Conservation (phyloP, 2,113 vertebrate genomes). For the Thermophis baileyi region DNA sequence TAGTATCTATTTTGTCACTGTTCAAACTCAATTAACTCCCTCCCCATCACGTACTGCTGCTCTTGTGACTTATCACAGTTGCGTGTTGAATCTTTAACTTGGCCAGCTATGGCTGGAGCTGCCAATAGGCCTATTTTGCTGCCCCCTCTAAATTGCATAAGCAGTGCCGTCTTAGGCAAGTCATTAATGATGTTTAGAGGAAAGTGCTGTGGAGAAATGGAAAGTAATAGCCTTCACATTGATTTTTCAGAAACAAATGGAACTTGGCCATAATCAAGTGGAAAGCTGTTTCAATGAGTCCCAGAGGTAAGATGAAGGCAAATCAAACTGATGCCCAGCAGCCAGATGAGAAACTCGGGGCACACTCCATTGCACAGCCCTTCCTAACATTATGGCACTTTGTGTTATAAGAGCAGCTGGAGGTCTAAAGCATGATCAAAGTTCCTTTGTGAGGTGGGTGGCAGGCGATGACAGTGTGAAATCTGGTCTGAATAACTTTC, state of each 20-base stretch:
- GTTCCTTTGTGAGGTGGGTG: background rate
- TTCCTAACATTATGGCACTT: background rate
- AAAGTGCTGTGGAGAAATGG: constrained; percentile 4
- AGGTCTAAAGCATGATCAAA: background rate
- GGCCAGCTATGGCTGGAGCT: constrained; percentile 31
- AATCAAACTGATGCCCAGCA: background rate
- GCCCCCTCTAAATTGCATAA: constrained; percentile 31
- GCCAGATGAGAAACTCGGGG: background rate
- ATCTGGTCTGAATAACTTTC: background rate
- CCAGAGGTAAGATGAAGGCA: background rate
- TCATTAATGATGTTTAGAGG: constrained; percentile 37
- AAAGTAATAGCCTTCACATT: constrained; percentile 41
- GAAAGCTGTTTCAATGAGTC: constrained; percentile 6
- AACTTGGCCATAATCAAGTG: constrained; percentile 16
- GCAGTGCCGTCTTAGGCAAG: constrained; percentile 27
- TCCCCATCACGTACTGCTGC: constrained; percentile 5
- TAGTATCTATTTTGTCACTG: constrained; percentile 35
- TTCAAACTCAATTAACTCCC: constrained; percentile 55
- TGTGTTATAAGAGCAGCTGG: constrained; percentile 26
- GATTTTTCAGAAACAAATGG: constrained; percentile 38
- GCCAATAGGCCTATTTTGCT: background rate
- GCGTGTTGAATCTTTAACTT: constrained; percentile 34
- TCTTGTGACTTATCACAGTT: constrained; percentile 28
- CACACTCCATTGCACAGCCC: background rate
- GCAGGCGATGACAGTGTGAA: background rate